Evolutionary conservation across 2,113 vertebrate genomes (phyloP).

Genomic region (Erinaceus europaeus): DNA sequence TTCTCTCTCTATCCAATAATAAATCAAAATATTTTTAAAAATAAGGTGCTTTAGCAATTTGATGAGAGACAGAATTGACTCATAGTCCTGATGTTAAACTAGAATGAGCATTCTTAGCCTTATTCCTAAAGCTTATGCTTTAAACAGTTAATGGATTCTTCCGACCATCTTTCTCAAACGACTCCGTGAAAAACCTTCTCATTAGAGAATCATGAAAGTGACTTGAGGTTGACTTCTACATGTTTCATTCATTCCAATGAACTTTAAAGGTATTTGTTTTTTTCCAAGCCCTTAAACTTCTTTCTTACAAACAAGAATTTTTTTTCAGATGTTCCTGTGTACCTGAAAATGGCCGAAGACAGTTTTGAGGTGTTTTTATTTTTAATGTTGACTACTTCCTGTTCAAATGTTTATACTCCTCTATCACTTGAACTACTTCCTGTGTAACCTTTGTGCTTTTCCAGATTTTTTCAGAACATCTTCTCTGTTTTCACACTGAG

Average conservation of each 20-base stretch:
- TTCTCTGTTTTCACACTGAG: constrained; percentile 7
- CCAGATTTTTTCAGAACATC: constrained; percentile 4
- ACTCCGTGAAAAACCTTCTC: not conserved
- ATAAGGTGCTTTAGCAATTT: too few species aligned
- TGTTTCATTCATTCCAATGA: too few species aligned
- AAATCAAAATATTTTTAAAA: too few species aligned
- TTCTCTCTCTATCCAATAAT: too few species aligned
- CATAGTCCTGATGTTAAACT: too few species aligned
- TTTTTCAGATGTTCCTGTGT: not conserved
- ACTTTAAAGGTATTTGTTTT: not conserved
- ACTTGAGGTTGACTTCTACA: not conserved
- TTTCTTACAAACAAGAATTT: not conserved
- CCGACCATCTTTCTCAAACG: not conserved
- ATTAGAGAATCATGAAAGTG: not conserved
- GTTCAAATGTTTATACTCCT: too few species aligned
- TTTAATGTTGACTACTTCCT: not conserved
- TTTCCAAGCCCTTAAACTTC: not conserved
- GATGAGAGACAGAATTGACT: too few species aligned
- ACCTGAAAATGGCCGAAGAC: not conserved
- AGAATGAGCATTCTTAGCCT: too few species aligned
- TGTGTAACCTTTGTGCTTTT: not conserved
- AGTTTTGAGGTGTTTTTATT: not conserved
- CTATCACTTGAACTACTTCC: not conserved
- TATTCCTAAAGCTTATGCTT: too few species aligned
- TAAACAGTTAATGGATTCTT: too few species aligned